Percentiles rank a stretch among this genome's conserved stretches.
Evolutionary conservation across 2,113 vertebrate species (phyloP).

Genomic region (Passer montanus): DNA sequence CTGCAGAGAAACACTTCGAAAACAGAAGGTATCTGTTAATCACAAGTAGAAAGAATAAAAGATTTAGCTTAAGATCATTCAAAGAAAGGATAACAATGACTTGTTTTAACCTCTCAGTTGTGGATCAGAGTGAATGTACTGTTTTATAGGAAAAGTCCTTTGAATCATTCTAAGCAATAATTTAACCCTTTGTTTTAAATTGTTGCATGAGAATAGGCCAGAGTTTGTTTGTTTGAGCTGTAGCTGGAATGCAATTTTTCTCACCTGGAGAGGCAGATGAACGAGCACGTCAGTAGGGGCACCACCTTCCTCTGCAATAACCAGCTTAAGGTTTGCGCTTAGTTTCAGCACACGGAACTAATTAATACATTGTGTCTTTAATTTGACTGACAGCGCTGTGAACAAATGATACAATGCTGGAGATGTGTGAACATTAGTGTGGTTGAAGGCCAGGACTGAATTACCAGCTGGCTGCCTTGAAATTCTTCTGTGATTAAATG

Average conservation of each 20-base stretch:
- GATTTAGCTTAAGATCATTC: not conserved
- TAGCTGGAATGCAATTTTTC: not conserved
- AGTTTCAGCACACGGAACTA: not conserved
- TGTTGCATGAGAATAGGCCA: not conserved
- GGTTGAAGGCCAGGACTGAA: not conserved
- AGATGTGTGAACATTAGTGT: not conserved
- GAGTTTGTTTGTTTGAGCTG: not conserved
- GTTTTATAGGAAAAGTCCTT: not conserved
- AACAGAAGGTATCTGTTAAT: not conserved
- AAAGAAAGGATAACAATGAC: not conserved
- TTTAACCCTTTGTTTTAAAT: not conserved
- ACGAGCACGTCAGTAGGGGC: not conserved
- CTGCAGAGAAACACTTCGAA: not conserved
- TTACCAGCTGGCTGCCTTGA: not conserved
- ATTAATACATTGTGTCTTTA: not conserved
- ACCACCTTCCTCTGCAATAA: fast-evolving
- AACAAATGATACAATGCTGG: not conserved
- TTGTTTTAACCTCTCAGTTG: not conserved
- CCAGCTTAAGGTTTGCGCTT: not conserved
- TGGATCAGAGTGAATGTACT: not conserved
- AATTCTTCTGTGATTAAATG: not conserved
- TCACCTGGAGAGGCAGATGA: not conserved
- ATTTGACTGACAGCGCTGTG: not conserved
- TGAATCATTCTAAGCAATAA: not conserved
- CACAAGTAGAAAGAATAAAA: not conserved